Conservation (phyloP, 2,797 vertebrate genomes). For the Petrocephalus schoutedeni region DNA sequence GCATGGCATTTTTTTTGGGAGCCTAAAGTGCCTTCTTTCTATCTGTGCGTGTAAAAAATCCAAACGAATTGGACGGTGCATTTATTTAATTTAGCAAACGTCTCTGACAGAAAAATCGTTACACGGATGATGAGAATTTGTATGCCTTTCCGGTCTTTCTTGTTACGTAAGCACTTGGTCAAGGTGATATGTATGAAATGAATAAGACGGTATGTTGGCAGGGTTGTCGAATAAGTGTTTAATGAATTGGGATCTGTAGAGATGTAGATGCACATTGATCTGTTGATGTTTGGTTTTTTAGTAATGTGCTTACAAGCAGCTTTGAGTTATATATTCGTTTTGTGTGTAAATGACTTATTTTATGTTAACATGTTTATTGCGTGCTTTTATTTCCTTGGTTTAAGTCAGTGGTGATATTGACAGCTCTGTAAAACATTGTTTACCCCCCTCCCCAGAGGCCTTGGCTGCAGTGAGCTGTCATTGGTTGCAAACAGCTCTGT, state of each 20-base stretch:
- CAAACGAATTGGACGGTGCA: neutral
- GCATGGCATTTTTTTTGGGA: neutral
- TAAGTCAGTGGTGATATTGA: neutral
- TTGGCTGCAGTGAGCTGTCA: neutral
- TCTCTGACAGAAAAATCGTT: neutral
- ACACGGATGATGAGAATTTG: neutral
- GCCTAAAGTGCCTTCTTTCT: neutral
- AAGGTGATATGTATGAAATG: neutral
- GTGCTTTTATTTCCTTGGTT: neutral
- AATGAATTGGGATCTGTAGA: neutral
- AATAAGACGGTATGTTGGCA: neutral
- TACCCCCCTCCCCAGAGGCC: neutral
- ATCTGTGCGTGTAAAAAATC: neutral
- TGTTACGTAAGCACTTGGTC: neutral
- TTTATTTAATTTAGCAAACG: neutral
- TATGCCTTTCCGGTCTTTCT: neutral
- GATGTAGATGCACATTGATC: neutral
- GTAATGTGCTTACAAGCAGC: neutral
- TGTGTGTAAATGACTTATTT: neutral
- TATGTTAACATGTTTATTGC: neutral
- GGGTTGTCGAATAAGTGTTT: neutral
- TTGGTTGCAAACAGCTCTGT: neutral
- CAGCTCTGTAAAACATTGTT: neutral
- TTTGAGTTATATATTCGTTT: neutral
- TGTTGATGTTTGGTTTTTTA: neutral